Base-by-base conservation (phyloP, 2,888 invertebrate genomes). In the Drosophila hamatofila region DNA sequence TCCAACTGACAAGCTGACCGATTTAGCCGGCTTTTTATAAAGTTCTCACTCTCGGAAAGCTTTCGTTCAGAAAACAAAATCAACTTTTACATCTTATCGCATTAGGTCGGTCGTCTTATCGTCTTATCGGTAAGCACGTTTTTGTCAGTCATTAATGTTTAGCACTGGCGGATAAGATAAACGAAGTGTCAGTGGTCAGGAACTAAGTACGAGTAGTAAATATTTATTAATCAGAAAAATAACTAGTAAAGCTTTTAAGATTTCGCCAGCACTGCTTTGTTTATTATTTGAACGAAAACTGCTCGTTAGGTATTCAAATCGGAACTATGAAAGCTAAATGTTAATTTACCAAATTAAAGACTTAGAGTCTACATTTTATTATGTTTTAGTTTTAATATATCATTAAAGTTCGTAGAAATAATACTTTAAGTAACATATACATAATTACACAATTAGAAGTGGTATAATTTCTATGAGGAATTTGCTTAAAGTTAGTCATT, bases 391-490 rank as follows among this genome's bases (percentile, higher is more conserved):
- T 56, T 44, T 18, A 49, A 9, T 23, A 0, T 25, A 48, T 30
- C 16, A 58, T 73, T 62, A 67, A 55, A 55, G 42, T 59, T 69
- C 49, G 44, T 69, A 63, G 41, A 64, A 44, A 44, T 71, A 86
- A 80, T 86, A 86, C 78, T 78, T 86, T 83, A 80, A 77, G 83
- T 80, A 83, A 57, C 66, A 71, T 58, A 59, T 39, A 41, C 49
- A 57, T 42, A 44, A 54, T 65, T 46, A 51, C 54, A 62, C 33
- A 63, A 55, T 57, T 61, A 23, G 3, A 42, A 60, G 58, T 56
- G 66, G 58, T 18, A 44, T n/a, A 16, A n/a, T 52, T 41, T 63
- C 27, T 49, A 48, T 60, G 67, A 66, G 56, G 60, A 35, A 37
- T 58, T 37, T 35, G 27, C 30, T 62, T 78, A 23, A 57, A 37